phyloP scores from a whole-genome alignment of 2,113 vertebrate genomes.

The Thalassoma bifasciatum region DNA sequence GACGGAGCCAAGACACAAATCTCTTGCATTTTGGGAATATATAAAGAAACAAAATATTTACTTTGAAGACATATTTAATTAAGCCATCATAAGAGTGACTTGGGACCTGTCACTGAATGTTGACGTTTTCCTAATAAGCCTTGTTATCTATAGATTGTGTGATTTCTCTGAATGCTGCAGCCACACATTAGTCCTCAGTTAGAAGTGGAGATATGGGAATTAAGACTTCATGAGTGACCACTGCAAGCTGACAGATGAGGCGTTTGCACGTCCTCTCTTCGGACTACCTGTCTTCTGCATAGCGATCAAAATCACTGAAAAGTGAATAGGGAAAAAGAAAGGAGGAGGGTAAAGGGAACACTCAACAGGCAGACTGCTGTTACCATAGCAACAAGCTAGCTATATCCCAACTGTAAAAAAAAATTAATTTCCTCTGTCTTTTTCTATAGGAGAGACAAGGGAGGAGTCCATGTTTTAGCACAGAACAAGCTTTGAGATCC shows the following conservation, averaged over 20 bases:
- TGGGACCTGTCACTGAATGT: background rate
- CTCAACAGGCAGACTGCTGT: constrained; percentile 52
- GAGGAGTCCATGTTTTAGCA: constrained; percentile 28
- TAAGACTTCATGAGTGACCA: constrained; percentile 23
- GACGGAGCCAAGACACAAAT: background rate
- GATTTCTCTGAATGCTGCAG: background rate
- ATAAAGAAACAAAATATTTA: background rate
- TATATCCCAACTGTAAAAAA: constrained; percentile 54
- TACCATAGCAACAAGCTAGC: constrained; percentile 74
- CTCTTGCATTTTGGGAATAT: constrained; percentile 1
- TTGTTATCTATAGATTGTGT: background rate
- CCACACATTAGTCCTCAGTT: background rate
- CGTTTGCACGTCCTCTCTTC: constrained; percentile 42
- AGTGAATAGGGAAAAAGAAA: constrained; percentile 25
- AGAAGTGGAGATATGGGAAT: constrained; percentile 5
- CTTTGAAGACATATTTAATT: constrained; percentile 9
- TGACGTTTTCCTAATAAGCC: constrained; percentile 7
- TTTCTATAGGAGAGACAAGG: constrained; percentile 43
- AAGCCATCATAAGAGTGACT: background rate
- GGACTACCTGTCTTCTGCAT: constrained; percentile 41
- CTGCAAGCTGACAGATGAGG: constrained; percentile 36
- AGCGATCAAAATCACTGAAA: constrained; percentile 50
- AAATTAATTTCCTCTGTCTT: constrained; percentile 65
- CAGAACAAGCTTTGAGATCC: constrained; percentile 32
- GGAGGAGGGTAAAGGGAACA: constrained; percentile 10